These are phyloP conservation scores for Merodon equestris DNA, from an alignment of 2,888 invertebrate genomes.

Conservation along the genomic window DNA sequence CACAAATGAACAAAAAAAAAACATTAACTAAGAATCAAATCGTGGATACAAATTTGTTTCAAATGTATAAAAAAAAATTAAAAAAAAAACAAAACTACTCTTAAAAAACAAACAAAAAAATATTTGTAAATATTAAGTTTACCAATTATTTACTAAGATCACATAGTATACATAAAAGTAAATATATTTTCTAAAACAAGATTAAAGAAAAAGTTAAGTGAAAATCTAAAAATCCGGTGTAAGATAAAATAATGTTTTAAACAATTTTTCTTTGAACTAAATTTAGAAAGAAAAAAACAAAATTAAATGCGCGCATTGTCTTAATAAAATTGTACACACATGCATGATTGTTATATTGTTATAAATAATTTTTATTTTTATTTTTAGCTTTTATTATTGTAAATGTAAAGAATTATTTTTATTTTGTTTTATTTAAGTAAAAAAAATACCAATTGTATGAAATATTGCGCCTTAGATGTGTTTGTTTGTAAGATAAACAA, in stretches of 20 bases:
- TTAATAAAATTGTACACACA: slow-evolving; percentile 37
- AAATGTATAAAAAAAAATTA: slow-evolving; percentile 33
- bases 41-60: slow-evolving; percentile 41
- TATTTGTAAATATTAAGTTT: slow-evolving; percentile 57
- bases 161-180: slow-evolving; percentile 68
- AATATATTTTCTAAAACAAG: slow-evolving; percentile 69
- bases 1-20: slow-evolving; percentile 65
- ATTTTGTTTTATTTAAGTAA: slow-evolving; percentile 44
- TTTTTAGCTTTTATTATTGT: slow-evolving; percentile 56
- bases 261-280: slow-evolving; percentile 40
- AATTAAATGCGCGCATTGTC: slow-evolving; percentile 11
- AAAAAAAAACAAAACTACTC: slow-evolving; percentile 27
- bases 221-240: slow-evolving; percentile 57
- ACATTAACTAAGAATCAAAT: slow-evolving; percentile 39
- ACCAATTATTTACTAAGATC: slow-evolving; percentile 29
- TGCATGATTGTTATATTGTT: slow-evolving; percentile 48
- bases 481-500: slow-evolving; percentile 39
- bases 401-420: slow-evolving; percentile 39
- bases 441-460: slow-evolving; percentile 13
- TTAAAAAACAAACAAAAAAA: slow-evolving; percentile 19
- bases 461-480: slow-evolving; percentile 48
- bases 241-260: slow-evolving; percentile 66
- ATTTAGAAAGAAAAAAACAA: slow-evolving; percentile 15
- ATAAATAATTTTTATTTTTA: slow-evolving; percentile 47
- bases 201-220: too few species aligned